Base-by-base conservation (phyloP, 1,140 invertebrate genomes). In the Euura saliciscinereae region DNA sequence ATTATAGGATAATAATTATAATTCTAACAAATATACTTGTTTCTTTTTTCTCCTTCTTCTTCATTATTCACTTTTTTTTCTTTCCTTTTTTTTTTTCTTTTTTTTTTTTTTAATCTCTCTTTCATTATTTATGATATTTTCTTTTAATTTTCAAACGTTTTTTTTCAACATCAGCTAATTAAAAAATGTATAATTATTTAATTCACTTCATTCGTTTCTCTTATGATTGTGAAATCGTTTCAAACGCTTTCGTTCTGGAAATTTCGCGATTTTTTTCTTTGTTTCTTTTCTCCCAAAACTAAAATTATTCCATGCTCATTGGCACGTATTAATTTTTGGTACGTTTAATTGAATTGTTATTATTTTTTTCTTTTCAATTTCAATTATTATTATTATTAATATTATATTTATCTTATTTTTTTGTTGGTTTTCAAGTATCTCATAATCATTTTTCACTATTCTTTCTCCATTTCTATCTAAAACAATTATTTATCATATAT, bases 241-340 rank as follows among this genome's bases (percentile, higher is more conserved):
- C 28, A 28, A 28, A 28, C 28, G 28, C 28, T 0, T 28, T 28
- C 28, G 28, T 28, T 28, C 28, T 28, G 28, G 28, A 28, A 28
- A 28, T 28, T 28, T 44, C 68, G 43, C 68, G 3, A 68, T 71
- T 46, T 73, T 66, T 66, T 46, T 8, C 70, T 74, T 70, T 68
- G 45, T 70, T 65, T 73, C 65, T 70, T 70, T 64, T 13, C 28
- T 28, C 28, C 28, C 28, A 28, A 28, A 74, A 79, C 75, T 81
- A 79, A 80, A 77, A 74, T 76, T 80, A 80, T 75, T 73, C 76
- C 76, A 78, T 79, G 80, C 80, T 72, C 80, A 69, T 82, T 82
- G 80, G 82, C 82, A 82, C 80, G 76, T 80, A 59, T 11, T 59
- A 72, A 73, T 79, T 77, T 81, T 82, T 81, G 78, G 77, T 81